Conservation (phyloP, 2,113 vertebrate species). For the Psilopsiagon aurifrons region DNA sequence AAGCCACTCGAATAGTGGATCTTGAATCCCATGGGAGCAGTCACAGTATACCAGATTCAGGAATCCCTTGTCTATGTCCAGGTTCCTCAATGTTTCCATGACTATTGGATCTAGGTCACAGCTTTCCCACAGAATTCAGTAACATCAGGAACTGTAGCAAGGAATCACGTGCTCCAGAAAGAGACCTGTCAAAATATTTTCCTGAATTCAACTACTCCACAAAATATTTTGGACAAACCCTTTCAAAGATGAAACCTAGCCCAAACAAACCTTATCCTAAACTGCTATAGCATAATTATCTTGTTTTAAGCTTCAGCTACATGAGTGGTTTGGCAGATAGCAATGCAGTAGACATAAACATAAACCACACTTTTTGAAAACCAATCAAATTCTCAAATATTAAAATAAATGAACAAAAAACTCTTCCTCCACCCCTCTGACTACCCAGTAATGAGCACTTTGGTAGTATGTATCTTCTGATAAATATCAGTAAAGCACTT, state of each 20-base stretch:
- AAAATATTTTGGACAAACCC: background rate
- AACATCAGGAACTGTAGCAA: background rate
- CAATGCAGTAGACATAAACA: background rate
- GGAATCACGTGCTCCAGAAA: background rate
- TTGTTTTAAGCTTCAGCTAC: background rate
- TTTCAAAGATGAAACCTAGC: background rate
- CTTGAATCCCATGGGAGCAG: background rate
- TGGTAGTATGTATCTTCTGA: background rate
- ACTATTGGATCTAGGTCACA: background rate
- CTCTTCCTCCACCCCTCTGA: background rate
- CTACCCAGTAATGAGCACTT: background rate
- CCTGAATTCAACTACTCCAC: background rate
- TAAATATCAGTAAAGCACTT: background rate
- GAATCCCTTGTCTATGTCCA: background rate
- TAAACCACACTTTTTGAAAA: background rate
- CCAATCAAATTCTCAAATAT: background rate
- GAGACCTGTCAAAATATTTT: background rate
- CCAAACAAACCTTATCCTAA: background rate
- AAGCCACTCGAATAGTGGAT: background rate
- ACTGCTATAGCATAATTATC: background rate
- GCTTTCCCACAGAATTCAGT: background rate
- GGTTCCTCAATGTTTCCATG: background rate
- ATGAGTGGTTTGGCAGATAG: background rate
- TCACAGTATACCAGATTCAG: fast-evolving
- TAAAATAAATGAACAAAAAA: background rate